Evolutionary conservation across 2,797 vertebrate genomes (phyloP).

Genomic region (Hylomyscus alleni): DNA sequence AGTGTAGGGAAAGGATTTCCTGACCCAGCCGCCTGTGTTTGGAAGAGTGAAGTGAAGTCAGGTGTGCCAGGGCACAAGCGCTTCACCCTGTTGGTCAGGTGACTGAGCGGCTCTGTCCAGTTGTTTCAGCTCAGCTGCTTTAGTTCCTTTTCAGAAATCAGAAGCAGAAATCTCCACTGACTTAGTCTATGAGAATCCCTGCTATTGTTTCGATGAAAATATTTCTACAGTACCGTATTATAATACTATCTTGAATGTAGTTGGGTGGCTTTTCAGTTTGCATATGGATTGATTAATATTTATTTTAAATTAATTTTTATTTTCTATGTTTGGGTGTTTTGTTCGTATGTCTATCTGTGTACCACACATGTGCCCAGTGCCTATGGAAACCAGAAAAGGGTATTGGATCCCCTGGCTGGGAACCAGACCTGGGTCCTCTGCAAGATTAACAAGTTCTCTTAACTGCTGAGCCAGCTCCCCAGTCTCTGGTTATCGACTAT

Average conservation of each 20-base stretch:
- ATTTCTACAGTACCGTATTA: constrained; percentile 10
- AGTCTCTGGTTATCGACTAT: not conserved
- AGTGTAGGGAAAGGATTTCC: not conserved
- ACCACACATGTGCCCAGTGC: not conserved
- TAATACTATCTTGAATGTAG: not conserved
- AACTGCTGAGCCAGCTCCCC: not conserved
- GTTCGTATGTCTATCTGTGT: not conserved
- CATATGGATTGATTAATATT: not conserved
- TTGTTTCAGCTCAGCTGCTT: constrained; percentile 6
- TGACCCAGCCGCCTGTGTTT: not conserved
- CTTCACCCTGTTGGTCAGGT: not conserved
- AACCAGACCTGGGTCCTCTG: not conserved
- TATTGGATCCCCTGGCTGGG: not conserved
- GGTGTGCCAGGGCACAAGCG: not conserved
- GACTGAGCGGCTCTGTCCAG: not conserved
- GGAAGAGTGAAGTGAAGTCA: not conserved
- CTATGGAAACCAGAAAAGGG: not conserved
- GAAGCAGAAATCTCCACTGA: not conserved
- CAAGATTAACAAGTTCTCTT: not conserved
- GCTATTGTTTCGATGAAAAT: not conserved
- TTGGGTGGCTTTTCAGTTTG: constrained; percentile 17
- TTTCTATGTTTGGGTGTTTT: not conserved
- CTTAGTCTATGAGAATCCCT: not conserved
- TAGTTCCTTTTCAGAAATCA: constrained; percentile 32
- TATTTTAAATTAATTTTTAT: not conserved